Evolutionary conservation across 1,140 invertebrate genomes (phyloP), one percentile per base, ranked within the genome.

Genomic region (Mya arenaria): DNA sequence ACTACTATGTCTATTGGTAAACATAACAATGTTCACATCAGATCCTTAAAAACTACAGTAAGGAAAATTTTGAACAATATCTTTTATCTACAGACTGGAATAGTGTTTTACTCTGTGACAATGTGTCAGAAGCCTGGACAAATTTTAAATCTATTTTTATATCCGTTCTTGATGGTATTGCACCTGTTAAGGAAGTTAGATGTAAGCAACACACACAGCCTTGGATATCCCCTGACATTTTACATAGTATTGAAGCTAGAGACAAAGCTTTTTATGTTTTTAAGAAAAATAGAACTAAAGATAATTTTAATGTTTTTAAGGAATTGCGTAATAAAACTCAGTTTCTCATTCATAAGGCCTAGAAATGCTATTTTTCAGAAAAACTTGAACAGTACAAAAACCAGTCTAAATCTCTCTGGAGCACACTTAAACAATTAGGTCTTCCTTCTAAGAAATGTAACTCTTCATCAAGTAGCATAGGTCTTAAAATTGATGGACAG

Each of bases 21-120:
- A 23, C 56, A 60, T 28, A 41, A 74, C 41, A 62, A 32, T 63
- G 58, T 60, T 39, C 37, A 52, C 23, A 2, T 74, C 2, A 30
- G 34, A 37, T 74, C 36, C 25, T 37, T 30, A 74, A 60, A 60
- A 74, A 72, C 37, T 72, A 72, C 48, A 72, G 41, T n/a, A 72
- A 48, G n/a, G 44, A 55, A 25, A 34, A 34, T n/a, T 56, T 34
- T 55, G 17, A 72, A 32, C 15, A 25, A 4, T 44, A 15, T 32
- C 13, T 74, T 32, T 74, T 52, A 60, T 15, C 32, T 74, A 32
- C 25, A 55, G 68, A 71, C 23, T 68, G 65, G 65, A 68, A 41
- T 68, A 44, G n/a, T 37, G 44, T 71, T 44, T 17, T 71, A 0
- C 5, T 34, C 1, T 44, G 44, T 52, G 44, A 55, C 36, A 52